phyloP scores from a whole-genome alignment of 2,888 invertebrate genomes.

The Neoascia interrupta region DNA sequence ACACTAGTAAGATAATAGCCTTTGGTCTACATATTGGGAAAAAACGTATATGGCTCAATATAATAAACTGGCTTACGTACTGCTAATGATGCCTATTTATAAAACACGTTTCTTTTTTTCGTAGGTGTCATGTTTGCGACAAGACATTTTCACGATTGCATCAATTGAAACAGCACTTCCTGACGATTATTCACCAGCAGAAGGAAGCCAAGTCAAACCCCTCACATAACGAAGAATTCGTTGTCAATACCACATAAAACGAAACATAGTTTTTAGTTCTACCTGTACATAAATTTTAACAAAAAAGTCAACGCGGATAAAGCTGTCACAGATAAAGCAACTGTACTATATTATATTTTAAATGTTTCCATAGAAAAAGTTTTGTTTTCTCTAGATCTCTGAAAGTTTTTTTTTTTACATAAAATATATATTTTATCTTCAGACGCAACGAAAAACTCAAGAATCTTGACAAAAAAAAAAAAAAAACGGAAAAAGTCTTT shows the following conservation, averaged over 20 bases:
- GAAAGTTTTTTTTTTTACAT: slow-evolving; percentile 49
- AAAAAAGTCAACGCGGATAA: slow-evolving; percentile 42
- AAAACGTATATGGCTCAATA: no score
- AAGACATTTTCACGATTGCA: slow-evolving; percentile 78
- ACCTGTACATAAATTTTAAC: neutral
- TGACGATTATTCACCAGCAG: slow-evolving; percentile 77
- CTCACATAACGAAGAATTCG: neutral
- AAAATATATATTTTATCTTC: slow-evolving; percentile 61
- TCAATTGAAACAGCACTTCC: slow-evolving; percentile 77
- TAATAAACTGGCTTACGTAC: no score
- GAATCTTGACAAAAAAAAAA: slow-evolving; percentile 33
- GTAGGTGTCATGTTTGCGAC: slow-evolving; percentile 76
- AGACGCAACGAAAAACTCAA: slow-evolving; percentile 47
- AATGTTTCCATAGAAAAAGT: slow-evolving; percentile 57
- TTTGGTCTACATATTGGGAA: no score
- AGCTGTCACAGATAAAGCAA: slow-evolving; percentile 57
- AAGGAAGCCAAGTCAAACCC: slow-evolving; percentile 67
- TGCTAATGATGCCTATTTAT: no score
- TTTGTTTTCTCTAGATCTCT: slow-evolving; percentile 36
- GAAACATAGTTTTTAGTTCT: neutral
- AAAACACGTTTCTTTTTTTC: no score
- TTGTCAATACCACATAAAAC: neutral
- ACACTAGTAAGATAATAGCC: no score
- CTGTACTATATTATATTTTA: slow-evolving; percentile 48
- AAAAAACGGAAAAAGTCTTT: slow-evolving; percentile 4